A percentile compares a stretch with the other conserved stretches of the same genome.
These are phyloP conservation scores for Lomographa bimaculata DNA, from an alignment of 2,888 invertebrate genomes.

Conservation along the genomic window DNA sequence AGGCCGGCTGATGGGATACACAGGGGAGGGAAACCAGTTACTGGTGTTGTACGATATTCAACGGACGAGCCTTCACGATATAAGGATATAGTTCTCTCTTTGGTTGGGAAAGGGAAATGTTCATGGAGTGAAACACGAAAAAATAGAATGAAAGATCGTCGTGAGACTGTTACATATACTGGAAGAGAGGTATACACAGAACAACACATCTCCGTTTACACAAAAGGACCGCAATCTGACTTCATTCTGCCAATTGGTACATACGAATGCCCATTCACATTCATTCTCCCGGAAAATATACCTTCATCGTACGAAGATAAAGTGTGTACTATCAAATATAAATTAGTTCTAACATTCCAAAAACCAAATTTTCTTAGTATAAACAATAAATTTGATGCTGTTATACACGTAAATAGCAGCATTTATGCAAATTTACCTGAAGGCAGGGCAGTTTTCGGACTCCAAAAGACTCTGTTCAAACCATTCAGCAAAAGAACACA, in stretches of 20 bases:
- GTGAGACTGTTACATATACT: slow-evolving; percentile 9
- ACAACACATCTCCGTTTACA: slow-evolving; percentile 21
- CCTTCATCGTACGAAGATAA: slow-evolving; percentile 36
- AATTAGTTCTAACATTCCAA: slow-evolving; percentile 29
- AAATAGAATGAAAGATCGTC: slow-evolving; percentile 1
- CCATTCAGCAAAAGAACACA: slow-evolving; percentile 31
- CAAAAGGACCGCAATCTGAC: slow-evolving; percentile 12
- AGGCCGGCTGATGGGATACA: slow-evolving; percentile 28
- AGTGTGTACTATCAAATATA: slow-evolving; percentile 31
- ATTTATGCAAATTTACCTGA: slow-evolving; percentile 21
- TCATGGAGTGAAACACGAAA: slow-evolving; percentile 20
- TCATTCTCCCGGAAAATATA: slow-evolving; percentile 33
- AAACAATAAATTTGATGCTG: slow-evolving; percentile 25
- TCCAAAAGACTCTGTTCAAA: slow-evolving; percentile 32
- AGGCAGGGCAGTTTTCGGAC: slow-evolving; percentile 24
- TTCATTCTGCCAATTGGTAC: slow-evolving; percentile 18
- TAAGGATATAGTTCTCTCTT: slow-evolving; percentile 33
- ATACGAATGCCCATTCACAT: slow-evolving; percentile 31
- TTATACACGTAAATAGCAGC: slow-evolving; percentile 30
- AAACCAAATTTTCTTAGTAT: slow-evolving; percentile 31
- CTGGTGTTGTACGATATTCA: slow-evolving; percentile 37
- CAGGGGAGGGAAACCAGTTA: slow-evolving; percentile 32
- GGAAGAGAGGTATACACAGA: slow-evolving; percentile 35
- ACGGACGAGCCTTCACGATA: slow-evolving; percentile 35
- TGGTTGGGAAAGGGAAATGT: slow-evolving; percentile 38